Base-by-base conservation (phyloP, 2,888 invertebrate species). In the Willowsia nigromaculata region DNA sequence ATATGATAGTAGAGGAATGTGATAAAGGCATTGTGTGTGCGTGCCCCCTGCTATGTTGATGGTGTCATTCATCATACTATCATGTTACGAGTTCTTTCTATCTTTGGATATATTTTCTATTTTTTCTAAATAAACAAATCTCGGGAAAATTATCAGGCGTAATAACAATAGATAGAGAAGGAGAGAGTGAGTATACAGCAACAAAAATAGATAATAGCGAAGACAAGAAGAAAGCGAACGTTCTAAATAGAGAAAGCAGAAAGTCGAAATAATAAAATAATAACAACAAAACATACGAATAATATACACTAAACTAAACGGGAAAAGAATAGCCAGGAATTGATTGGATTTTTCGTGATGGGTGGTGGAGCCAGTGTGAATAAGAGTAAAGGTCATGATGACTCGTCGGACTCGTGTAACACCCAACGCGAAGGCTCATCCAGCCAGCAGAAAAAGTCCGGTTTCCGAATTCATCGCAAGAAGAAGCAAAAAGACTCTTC, bases 341-440 rank as follows among this genome's bases (percentile, higher is more conserved):
- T 88, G 83, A 88, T 88, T 84, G 88, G 78, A 78, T 80, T 43
- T 11, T 71, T 90, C 90, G 87, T 87, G 85, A 92, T 92, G 92
- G 92, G 92, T 90, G 92, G 92, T 86, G 92, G 92, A 88, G 92
- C 92, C 82, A 92, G 92, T 89, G 90, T 92, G 82, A 85, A 91
- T 84, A 92, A 92, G 87, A 91, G 86, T 89, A 91, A 91, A 89
- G 91, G 91, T 88, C 90, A 91, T 81, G 91, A 92, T 91, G 90
- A 92, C 80, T 83, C 90, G 71, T 87, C 90, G 53, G 91, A 92
- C 91, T 88, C 90, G 25, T 91, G 91, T 88, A 91, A 90, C 53
- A 88, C 62, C 83, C 89, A 89, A 80, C 88, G 88, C 68, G 91
- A 89, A 62, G 90, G 90, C 27, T 37, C 78, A 85, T 90, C 90